A percentile compares a stretch with the other conserved stretches of the same genome.
Conservation (phyloP, 23 tunicate genomes). For the Halocynthia aurantium region DNA sequence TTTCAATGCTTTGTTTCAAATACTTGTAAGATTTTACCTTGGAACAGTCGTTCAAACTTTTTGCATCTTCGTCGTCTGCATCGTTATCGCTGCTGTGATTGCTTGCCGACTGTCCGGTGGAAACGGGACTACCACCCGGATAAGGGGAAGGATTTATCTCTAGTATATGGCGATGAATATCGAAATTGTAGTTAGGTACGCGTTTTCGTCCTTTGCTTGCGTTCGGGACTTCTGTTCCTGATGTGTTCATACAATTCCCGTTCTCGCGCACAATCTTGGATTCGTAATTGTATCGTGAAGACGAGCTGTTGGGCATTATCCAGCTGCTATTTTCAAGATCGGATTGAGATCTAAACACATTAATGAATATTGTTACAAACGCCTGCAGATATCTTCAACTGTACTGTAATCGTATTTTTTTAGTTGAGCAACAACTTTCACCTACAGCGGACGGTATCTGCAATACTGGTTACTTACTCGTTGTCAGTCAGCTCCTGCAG, state of each 20-base stretch:
- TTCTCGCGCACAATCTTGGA: too few relatives aligned
- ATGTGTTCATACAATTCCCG: too few relatives aligned
- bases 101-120: slow-evolving; percentile 25
- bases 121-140: slow-evolving; percentile 49
- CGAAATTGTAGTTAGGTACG: slow-evolving; percentile 1
- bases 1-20: neutral
- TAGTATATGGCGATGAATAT: slow-evolving; percentile 47
- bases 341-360: slow-evolving; percentile 3
- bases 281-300: too few relatives aligned
- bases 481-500: slow-evolving; percentile 29
- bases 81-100: slow-evolving; percentile 35
- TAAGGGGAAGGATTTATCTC: slow-evolving; percentile 67
- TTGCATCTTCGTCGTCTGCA: slow-evolving; percentile 33
- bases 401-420: neutral
- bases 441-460: neutral
- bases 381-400: neutral
- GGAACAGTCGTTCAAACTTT: neutral
- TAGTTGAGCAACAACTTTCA: neutral
- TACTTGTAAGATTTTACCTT: slow-evolving; percentile 6
- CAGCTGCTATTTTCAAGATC: slow-evolving; percentile 9
- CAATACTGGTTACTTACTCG: slow-evolving; percentile 7
- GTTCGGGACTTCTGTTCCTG: too few relatives aligned
- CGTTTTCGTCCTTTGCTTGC: too few relatives aligned
- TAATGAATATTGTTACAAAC: neutral
- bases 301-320: neutral